These are phyloP conservation scores for Vanessa tameamea DNA, from an alignment of 1,140 invertebrate genomes.

Conservation along the genomic window DNA sequence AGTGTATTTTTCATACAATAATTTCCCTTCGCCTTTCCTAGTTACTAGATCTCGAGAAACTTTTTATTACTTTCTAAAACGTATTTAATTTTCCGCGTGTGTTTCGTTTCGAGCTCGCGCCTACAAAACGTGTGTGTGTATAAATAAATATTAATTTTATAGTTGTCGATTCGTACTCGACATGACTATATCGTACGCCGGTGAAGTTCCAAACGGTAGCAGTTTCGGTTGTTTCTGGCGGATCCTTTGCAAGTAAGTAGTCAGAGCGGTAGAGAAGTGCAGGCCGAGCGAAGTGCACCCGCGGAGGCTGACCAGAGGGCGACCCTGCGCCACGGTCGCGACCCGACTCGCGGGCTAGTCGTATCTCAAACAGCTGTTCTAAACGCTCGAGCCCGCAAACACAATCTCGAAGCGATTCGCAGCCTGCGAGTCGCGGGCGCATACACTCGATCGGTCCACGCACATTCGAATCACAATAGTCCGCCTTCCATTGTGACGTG, in stretches of 20 bases:
- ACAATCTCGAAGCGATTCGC: background rate
- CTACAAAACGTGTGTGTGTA: conserved; percentile 75
- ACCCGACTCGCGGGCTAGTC: conserved; percentile 24
- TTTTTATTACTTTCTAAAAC: conserved; percentile 77
- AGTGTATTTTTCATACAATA: conserved; percentile 59
- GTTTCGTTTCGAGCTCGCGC: conserved; percentile 69
- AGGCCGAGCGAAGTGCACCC: conserved; percentile 10
- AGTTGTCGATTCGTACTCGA: conserved; percentile 59
- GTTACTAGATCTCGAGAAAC: conserved; percentile 60
- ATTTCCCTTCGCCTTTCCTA: conserved; percentile 63
- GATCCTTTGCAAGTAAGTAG: conserved; percentile 90
- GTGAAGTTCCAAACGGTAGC: conserved; percentile 93
- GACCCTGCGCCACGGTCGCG: conserved; percentile 35
- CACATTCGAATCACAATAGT: conserved; percentile 5
- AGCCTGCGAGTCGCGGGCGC: conserved; percentile 10
- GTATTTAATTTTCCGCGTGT: conserved; percentile 79
- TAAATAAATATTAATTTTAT: conserved; percentile 75
- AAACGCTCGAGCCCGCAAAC: conserved; percentile 10
- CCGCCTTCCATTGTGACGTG: conserved; percentile 46
- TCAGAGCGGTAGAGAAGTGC: conserved; percentile 60
- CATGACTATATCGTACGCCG: conserved; percentile 94
- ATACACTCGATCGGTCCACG: conserved; percentile 3
- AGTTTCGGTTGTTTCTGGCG: conserved; percentile 95
- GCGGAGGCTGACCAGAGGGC: conserved; percentile 35
- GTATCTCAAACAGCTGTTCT: conserved; percentile 56